A percentile compares a stretch with the other conserved stretches of the same genome.
phyloP scores from a whole-genome alignment of 2,888 invertebrate genomes.

The Lochmaea capreae region DNA sequence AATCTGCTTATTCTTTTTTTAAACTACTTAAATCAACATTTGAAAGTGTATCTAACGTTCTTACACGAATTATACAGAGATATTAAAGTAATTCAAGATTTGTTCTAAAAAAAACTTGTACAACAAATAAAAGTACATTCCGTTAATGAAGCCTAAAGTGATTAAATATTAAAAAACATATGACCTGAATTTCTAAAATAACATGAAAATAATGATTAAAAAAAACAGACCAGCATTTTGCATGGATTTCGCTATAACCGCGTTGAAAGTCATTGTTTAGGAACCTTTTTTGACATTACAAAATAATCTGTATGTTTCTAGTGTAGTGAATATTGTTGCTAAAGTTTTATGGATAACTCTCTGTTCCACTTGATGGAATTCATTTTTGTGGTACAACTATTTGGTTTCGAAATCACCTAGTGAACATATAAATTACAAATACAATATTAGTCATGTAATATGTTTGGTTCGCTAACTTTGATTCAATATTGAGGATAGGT shows the following conservation, averaged over 20 bases:
- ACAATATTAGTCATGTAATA: neutral
- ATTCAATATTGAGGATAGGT: neutral
- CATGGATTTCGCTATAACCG: neutral
- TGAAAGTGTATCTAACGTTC: too few species aligned
- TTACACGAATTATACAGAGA: too few species aligned
- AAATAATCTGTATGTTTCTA: neutral
- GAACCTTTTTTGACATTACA: neutral
- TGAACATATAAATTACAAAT: neutral
- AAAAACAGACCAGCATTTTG: neutral
- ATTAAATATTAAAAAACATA: neutral
- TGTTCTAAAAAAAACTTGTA: neutral
- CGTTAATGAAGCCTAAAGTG: too few species aligned
- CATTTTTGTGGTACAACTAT: neutral
- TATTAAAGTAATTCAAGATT: too few species aligned
- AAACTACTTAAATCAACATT: too few species aligned
- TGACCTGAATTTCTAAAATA: neutral
- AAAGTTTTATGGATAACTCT: neutral
- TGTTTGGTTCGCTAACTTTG: neutral
- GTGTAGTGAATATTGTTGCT: neutral
- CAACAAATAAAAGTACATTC: too few species aligned
- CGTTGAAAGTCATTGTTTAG: neutral
- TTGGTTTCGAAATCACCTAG: neutral
- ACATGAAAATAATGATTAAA: neutral
- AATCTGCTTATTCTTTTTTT: too few species aligned
- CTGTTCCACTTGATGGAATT: neutral